phyloP scores from a whole-genome alignment of 2,797 vertebrate genomes.

The Sebastes itinus region DNA sequence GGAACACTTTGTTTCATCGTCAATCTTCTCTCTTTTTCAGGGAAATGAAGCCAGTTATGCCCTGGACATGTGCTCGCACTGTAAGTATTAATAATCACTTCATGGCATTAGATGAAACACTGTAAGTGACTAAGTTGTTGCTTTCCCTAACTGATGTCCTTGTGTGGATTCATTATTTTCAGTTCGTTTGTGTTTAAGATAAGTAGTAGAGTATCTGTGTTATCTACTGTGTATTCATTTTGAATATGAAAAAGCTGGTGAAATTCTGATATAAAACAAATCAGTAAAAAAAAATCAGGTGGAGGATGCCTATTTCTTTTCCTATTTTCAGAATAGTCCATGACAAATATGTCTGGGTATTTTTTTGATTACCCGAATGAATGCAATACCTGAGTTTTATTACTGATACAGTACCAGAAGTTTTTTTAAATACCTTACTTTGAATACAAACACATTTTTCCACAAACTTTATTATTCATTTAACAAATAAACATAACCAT shows the following conservation, averaged over 20 bases:
- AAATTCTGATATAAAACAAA: not conserved
- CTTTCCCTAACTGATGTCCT: not conserved
- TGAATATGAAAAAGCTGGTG: not conserved
- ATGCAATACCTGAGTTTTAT: not conserved
- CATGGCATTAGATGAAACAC: no score
- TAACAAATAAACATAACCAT: not conserved
- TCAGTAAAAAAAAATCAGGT: not conserved
- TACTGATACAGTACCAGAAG: not conserved
- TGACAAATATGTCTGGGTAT: not conserved
- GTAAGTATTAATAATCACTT: constrained; percentile 82
- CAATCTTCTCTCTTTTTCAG: constrained; percentile 72
- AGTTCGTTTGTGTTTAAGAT: not conserved
- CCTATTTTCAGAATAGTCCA: not conserved
- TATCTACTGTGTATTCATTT: not conserved
- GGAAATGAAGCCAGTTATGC: constrained; percentile 97
- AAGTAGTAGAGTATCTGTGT: not conserved
- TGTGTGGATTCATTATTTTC: not conserved
- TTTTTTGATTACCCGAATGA: no score
- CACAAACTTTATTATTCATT: not conserved
- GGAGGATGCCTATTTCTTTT: not conserved
- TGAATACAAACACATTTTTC: not conserved
- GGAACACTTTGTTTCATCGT: not conserved
- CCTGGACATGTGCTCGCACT: constrained; percentile 98
- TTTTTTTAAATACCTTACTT: not conserved
- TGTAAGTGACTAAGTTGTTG: not conserved